These are phyloP conservation scores for Andinoacara biseriatus DNA, from an alignment of 2,113 vertebrate genomes.

Conservation along the genomic window DNA sequence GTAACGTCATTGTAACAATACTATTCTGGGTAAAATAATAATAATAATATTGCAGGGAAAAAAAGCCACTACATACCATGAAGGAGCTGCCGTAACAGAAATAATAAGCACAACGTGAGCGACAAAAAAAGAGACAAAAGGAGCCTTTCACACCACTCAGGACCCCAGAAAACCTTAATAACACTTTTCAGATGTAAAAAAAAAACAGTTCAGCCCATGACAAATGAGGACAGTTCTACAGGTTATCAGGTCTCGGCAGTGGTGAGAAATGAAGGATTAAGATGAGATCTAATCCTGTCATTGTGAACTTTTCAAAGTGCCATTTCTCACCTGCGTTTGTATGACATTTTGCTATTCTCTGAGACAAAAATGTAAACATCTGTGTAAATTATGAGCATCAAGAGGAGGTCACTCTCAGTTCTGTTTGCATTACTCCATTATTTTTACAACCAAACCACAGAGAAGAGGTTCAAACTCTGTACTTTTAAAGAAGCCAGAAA, in stretches of 20 bases:
- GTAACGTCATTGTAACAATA: not conserved
- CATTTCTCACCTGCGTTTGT: constrained; percentile 59
- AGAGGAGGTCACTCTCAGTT: constrained; percentile 62
- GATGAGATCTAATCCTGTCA: constrained; percentile 23
- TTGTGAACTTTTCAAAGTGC: constrained; percentile 34
- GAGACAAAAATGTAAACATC: constrained; percentile 69
- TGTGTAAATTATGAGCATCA: constrained; percentile 56
- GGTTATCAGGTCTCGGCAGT: not conserved
- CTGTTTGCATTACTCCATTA: constrained; percentile 64
- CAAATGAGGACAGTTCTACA: not conserved
- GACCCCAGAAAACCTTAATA: not conserved
- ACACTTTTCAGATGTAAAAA: not conserved
- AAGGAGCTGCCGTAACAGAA: not conserved
- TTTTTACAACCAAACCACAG: constrained; percentile 43
- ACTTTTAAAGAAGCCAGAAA: constrained; percentile 22
- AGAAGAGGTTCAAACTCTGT: constrained; percentile 26
- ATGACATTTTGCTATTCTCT: constrained; percentile 58
- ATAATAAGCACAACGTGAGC: not conserved
- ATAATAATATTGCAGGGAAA: not conserved
- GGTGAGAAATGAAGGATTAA: constrained; percentile 10
- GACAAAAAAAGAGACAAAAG: constrained; percentile 9
- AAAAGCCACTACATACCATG: not conserved
- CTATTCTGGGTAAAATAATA: not conserved
- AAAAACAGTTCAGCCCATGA: not conserved
- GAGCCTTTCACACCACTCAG: not conserved